These are phyloP conservation scores for Chelon auratus DNA, from an alignment of 2,797 vertebrate genomes.

Conservation along the genomic window DNA sequence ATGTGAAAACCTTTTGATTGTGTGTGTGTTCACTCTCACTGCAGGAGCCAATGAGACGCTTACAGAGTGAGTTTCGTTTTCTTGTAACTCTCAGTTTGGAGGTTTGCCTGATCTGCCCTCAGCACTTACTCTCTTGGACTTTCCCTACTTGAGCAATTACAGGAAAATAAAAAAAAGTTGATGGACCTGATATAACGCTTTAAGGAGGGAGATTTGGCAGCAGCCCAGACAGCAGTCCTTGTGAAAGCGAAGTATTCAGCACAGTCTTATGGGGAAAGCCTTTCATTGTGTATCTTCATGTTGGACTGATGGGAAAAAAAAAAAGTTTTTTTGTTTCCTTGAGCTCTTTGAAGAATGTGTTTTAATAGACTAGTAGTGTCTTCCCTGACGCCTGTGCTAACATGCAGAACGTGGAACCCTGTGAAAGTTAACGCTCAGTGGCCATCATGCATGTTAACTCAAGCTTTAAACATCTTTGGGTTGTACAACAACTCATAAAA, in stretches of 20 bases:
- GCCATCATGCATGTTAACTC: too few species aligned
- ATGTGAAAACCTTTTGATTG: too few species aligned
- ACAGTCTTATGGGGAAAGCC: not conserved
- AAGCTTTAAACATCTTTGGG: too few species aligned
- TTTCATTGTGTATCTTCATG: not conserved
- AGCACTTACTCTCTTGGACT: constrained; percentile 3
- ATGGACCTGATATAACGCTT: not conserved
- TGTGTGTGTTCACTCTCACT: too few species aligned
- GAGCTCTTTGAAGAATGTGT: not conserved
- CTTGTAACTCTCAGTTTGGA: constrained; percentile 25
- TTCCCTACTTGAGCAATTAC: constrained; percentile 45
- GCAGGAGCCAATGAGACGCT: accelerated
- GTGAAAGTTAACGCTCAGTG: too few species aligned
- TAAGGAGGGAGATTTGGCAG: not conserved
- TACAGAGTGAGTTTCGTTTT: constrained; percentile 27
- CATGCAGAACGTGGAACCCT: too few species aligned
- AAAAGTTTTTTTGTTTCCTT: not conserved
- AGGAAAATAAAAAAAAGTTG: constrained; percentile 12
- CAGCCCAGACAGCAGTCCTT: not conserved
- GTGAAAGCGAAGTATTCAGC: not conserved
- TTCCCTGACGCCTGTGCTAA: too few species aligned
- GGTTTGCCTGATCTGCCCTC: not conserved
- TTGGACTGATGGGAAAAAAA: not conserved
- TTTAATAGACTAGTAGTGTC: too few species aligned
- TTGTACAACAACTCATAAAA: too few species aligned